Conservation (phyloP, 2,797 vertebrate species). For the Brachyalestes nurse region DNA sequence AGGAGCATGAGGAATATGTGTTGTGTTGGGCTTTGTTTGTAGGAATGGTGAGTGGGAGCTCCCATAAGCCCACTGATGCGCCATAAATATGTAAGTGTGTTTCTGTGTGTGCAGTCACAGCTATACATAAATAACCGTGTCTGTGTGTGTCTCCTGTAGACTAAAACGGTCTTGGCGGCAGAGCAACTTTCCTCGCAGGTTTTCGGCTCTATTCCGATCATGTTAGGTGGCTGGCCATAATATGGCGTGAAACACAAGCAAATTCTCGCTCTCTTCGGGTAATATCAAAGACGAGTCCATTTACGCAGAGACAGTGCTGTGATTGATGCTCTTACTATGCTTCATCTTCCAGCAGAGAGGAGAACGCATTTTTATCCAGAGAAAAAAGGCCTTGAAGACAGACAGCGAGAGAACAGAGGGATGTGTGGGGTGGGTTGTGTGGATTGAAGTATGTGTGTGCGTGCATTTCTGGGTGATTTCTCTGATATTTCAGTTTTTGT, state of each 20-base stretch:
- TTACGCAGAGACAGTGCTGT: conserved; percentile 39
- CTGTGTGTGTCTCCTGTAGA: conserved; percentile 6
- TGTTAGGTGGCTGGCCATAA: conserved; percentile 31
- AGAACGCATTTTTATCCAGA: background rate
- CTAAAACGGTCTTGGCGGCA: conserved; percentile 1
- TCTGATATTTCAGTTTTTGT: background rate
- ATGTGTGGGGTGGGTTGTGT: conserved; percentile 42
- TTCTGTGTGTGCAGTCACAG: background rate
- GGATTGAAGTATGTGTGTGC: no score
- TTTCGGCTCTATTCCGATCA: conserved; percentile 23
- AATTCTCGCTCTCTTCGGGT: conserved; percentile 40
- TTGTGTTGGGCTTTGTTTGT: background rate
- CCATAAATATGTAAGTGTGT: conserved; percentile 1
- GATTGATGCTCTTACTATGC: conserved; percentile 35
- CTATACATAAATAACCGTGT: conserved; percentile 8
- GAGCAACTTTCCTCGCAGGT: conserved; percentile 1
- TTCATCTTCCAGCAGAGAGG: conserved; percentile 9
- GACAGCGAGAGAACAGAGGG: conserved; percentile 7
- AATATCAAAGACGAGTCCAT: conserved; percentile 41
- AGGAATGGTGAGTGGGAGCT: background rate
- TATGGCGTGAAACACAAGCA: conserved; percentile 37
- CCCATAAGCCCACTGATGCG: background rate
- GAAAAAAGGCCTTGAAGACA: background rate
- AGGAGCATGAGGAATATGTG: background rate
- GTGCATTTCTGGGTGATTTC: background rate